A percentile compares a stretch with the other conserved stretches of the same genome.
These are phyloP conservation scores for Stenodera caucasica DNA, from an alignment of 2,888 invertebrate species.

Conservation along the genomic window DNA sequence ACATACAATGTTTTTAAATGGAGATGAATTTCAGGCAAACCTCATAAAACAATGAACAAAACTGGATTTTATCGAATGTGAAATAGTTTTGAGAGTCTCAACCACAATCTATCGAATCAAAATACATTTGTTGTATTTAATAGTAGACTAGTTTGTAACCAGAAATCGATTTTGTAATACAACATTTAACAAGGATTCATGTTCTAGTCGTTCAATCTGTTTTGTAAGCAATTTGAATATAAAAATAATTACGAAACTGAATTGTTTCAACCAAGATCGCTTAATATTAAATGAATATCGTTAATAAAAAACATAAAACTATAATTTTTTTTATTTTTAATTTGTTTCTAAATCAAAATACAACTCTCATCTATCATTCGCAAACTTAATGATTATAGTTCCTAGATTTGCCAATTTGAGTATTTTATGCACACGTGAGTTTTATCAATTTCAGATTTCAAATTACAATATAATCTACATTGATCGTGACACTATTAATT, in stretches of 20 bases:
- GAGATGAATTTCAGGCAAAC: too few species aligned
- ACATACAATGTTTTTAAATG: too few species aligned
- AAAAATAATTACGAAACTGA: neutral
- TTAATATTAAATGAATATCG: neutral
- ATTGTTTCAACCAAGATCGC: neutral
- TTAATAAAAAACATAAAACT: neutral
- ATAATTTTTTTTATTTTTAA: too few species aligned
- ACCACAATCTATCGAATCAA: neutral
- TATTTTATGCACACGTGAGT: too few species aligned
- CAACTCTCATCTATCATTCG: too few species aligned
- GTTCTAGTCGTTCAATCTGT: neutral
- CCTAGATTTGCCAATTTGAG: too few species aligned
- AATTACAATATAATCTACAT: constrained; percentile 67
- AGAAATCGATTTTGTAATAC: constrained; percentile 2
- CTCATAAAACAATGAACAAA: neutral
- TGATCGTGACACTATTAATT: constrained; percentile 60
- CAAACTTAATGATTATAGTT: too few species aligned
- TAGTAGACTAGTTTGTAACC: neutral
- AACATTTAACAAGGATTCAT: constrained; percentile 7
- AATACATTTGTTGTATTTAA: constrained; percentile 6
- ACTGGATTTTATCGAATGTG: neutral
- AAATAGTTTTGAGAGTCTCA: neutral
- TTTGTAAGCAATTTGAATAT: constrained; percentile 4
- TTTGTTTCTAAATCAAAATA: too few species aligned
- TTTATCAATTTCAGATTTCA: constrained; percentile 54